Evolutionary conservation across 2,888 invertebrate species (phyloP).

Genomic region (Pinctada fucata): DNA sequence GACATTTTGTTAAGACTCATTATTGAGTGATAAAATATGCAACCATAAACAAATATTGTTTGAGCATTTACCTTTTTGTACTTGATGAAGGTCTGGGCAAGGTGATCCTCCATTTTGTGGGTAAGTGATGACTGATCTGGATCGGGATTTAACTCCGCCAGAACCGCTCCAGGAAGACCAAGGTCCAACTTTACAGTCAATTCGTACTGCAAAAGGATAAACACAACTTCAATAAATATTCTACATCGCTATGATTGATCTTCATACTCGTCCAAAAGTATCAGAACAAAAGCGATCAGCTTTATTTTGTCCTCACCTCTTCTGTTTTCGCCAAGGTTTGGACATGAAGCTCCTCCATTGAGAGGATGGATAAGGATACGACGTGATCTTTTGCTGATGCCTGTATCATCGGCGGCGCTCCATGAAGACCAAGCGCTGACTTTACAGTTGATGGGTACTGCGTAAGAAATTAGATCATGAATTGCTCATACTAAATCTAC

Average conservation of each 20-base stretch:
- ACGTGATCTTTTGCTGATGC: slow-evolving; percentile 5
- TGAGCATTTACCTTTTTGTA: neutral
- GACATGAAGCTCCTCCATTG: slow-evolving; percentile 16
- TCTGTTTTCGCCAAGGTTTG: neutral
- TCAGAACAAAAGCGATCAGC: too few relatives aligned
- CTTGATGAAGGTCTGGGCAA: slow-evolving; percentile 6
- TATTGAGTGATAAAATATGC: neutral
- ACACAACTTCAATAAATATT: too few relatives aligned
- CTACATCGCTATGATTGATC: too few relatives aligned
- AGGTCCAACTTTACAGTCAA: neutral
- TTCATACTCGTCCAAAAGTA: too few relatives aligned
- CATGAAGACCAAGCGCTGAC: slow-evolving; percentile 16
- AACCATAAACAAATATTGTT: neutral
- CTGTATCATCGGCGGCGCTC: slow-evolving; percentile 18
- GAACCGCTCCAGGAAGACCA: slow-evolving; percentile 2
- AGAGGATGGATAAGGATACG: slow-evolving; percentile 3
- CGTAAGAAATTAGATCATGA: neutral
- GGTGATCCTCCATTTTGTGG: slow-evolving; percentile 9
- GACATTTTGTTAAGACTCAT: neutral
- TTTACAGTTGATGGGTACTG: slow-evolving; percentile 22
- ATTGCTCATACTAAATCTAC: too few relatives aligned
- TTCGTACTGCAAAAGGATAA: neutral
- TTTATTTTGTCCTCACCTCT: neutral
- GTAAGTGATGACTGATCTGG: neutral
- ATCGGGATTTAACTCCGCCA: neutral